These are phyloP conservation scores for Acanthococcus lagerstroemiae DNA, from an alignment of 2,888 invertebrate species.

Conservation along the genomic window DNA sequence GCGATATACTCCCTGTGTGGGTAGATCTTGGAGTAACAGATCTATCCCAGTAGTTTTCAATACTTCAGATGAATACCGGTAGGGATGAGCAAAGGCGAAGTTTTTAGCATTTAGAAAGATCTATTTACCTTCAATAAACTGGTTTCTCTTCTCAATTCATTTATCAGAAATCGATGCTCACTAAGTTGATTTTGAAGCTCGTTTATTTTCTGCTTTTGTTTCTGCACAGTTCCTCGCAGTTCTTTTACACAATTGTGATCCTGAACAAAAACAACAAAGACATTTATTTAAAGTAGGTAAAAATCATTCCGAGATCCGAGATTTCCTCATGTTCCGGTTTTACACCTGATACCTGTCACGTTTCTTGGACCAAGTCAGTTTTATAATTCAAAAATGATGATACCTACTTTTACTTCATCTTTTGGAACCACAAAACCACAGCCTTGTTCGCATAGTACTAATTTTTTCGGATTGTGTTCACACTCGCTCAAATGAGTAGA, in stretches of 20 bases:
- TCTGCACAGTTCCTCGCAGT: constrained; percentile 68
- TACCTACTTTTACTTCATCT: constrained; percentile 66
- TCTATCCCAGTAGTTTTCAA: no score
- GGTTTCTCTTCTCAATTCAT: constrained; percentile 80
- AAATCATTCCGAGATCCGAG: no score
- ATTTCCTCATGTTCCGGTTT: no score
- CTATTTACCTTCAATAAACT: constrained; percentile 32
- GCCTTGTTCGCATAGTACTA: constrained; percentile 84
- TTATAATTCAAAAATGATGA: not conserved
- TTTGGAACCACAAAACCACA: constrained; percentile 91
- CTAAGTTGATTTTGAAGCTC: constrained; percentile 78
- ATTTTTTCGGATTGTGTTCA: constrained; percentile 86
- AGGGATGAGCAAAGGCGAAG: no score
- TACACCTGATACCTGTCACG: no score
- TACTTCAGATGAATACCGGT: no score
- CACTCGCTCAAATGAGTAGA: constrained; percentile 82
- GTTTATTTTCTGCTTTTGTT: constrained; percentile 74
- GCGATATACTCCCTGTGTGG: no score
- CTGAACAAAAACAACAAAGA: constrained; percentile 41
- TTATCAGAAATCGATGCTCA: constrained; percentile 76
- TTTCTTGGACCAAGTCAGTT: no score
- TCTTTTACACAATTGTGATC: constrained; percentile 91
- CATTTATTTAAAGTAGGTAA: no score
- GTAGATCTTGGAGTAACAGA: no score
- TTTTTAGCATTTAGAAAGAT: no score